Base-by-base conservation (phyloP, 1,140 invertebrate species). In the Platyura marginata region DNA sequence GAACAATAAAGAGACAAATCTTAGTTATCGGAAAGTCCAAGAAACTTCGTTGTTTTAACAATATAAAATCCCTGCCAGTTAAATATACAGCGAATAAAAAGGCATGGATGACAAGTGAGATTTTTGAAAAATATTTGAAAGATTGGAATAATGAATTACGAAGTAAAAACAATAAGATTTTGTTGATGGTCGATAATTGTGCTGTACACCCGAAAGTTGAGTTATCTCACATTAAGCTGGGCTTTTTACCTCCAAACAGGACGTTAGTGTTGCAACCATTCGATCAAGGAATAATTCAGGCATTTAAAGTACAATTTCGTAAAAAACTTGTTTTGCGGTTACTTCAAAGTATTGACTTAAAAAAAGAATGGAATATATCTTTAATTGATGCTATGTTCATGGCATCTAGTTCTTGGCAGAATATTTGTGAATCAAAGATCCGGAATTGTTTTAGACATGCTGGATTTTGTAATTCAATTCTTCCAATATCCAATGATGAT, bases 21-120 rank as follows among this genome's bases (percentile, higher is more conserved):
- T 43, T 68, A 40, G 44, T 66, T 20, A 52, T 69, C 32, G 59
- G 67, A 51, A 49, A 51, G 41, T 57, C 51, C 23, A 46, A 58
- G 51, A 62, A 59, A 49, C 61, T 58, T 40, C 49, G 56, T 46
- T 49, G 55, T 5, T 50, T 67, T 41, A 66, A 66, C 52, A 51
- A 52, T 42, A 47, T 53, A 42, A 42, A 48, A 45, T 38, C 49
- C 34, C 51, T 64, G 21, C 57, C 57, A 10, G 59, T 64, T 35
- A 49, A 53, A 45, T 65, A 53, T 52, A 51, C 46, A 43, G 47
- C 53, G 40, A 61, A 64, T 47, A 50, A 50, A 32, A 63, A 59
- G 51, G 57, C 56, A 32, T 59, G 54, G 53, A 47, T 65, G 32
- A 63, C 53, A 39, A 45, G 46, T 40, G 41, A 43, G 13, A 35